These are phyloP conservation scores for Blera fallax DNA, from an alignment of 2,888 invertebrate species.

Conservation along the genomic window DNA sequence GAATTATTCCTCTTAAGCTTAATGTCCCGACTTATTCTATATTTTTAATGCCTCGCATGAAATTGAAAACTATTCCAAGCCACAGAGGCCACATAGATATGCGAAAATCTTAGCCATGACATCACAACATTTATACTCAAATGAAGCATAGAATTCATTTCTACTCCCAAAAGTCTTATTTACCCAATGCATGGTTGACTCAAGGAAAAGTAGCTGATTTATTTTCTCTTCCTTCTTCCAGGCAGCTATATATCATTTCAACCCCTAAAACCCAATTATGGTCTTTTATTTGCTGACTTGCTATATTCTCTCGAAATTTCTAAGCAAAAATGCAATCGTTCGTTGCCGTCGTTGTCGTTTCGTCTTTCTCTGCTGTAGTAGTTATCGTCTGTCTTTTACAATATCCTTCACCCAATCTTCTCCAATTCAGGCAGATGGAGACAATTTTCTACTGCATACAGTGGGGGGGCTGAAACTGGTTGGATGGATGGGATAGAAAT, in stretches of 20 bases:
- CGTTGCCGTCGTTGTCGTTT: neutral
- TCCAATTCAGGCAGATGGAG: neutral
- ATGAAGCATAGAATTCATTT: constrained; percentile 32
- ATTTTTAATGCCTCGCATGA: neutral
- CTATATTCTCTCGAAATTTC: neutral
- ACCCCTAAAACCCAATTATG: constrained; percentile 55
- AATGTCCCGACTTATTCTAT: no score
- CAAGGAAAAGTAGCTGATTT: constrained; percentile 25
- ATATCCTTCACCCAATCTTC: neutral
- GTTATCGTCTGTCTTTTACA: neutral
- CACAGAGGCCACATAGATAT: neutral
- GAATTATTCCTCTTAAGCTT: no score
- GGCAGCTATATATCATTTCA: constrained; percentile 34
- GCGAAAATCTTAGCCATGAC: constrained; percentile 5
- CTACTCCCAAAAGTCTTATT: constrained; percentile 7
- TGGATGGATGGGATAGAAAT: constrained; percentile 35
- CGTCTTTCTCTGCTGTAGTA: neutral
- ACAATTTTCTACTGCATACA: constrained; percentile 16
- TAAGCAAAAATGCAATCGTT: constrained; percentile 36
- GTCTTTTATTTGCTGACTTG: constrained; percentile 53
- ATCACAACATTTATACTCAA: constrained; percentile 37
- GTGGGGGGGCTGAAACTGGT: neutral
- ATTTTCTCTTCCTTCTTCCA: constrained; percentile 4
- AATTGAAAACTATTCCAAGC: neutral
- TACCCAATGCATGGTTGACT: constrained; percentile 19